Percentiles rank a stretch among this genome's conserved stretches.
phyloP scores from a whole-genome alignment of 2,888 invertebrate species.

The Cylindroiulus punctatus region DNA sequence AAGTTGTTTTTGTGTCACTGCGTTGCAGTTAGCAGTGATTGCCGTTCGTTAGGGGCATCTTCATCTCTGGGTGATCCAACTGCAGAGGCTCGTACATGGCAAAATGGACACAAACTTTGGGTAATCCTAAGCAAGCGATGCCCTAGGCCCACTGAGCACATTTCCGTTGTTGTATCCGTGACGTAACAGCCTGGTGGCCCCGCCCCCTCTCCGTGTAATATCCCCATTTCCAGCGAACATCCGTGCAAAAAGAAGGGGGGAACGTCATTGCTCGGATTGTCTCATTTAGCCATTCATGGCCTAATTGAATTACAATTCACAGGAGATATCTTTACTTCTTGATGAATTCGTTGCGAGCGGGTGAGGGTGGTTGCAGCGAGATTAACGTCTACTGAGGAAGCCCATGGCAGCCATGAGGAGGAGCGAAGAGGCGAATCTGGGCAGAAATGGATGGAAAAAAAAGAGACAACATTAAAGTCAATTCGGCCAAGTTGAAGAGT shows the following conservation, averaged over 20 bases:
- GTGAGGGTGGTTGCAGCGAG: constrained; percentile 48
- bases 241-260: constrained; percentile 48
- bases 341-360: constrained; percentile 54
- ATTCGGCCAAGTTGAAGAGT: constrained; percentile 48
- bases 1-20: neutral
- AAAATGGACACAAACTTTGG: neutral
- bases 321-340: constrained; percentile 54
- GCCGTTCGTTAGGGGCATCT: neutral
- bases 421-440: constrained; percentile 50
- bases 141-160: neutral
- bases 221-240: neutral
- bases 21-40: neutral
- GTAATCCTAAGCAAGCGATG: neutral
- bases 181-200: neutral
- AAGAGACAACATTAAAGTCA: constrained; percentile 44
- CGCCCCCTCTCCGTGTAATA: constrained; percentile 41
- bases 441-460: constrained; percentile 45
- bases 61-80: neutral
- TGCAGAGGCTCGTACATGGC: neutral
- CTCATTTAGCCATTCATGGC: constrained; percentile 58
- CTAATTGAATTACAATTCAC: constrained; percentile 58
- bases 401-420: constrained; percentile 47
- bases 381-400: constrained; percentile 34
- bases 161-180: neutral
- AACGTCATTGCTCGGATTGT: constrained; percentile 53